phyloP scores from a whole-genome alignment of 2,888 invertebrate species.

The Cyrtodaria siliqua region DNA sequence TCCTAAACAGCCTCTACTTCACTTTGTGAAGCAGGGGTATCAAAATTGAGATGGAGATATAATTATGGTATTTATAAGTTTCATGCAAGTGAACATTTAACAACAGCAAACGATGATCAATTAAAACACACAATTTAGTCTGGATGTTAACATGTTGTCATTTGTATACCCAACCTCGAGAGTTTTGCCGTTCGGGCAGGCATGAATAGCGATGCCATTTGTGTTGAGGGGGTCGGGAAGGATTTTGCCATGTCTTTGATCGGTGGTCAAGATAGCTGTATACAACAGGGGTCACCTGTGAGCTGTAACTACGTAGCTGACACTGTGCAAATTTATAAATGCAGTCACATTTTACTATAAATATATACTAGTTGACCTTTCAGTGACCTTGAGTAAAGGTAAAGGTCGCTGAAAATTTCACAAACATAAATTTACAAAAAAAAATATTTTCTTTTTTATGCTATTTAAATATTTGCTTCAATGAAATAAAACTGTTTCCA shows the following conservation, averaged over 20 bases:
- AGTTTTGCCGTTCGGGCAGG: conserved; percentile 22
- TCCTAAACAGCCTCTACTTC: too few species aligned
- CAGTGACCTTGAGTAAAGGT: conserved; percentile 3
- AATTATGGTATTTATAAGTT: too few species aligned
- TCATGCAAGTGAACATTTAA: too few species aligned
- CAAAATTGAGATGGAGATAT: too few species aligned
- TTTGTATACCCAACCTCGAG: background rate
- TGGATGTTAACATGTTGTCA: too few species aligned
- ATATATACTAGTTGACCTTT: background rate
- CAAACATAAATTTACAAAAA: too few species aligned
- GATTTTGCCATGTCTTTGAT: conserved; percentile 32
- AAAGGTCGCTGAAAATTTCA: background rate
- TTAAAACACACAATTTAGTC: too few species aligned
- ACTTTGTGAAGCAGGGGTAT: too few species aligned
- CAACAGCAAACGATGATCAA: too few species aligned
- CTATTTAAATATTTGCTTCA: background rate
- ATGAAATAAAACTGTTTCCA: too few species aligned
- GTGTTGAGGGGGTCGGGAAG: conserved; percentile 5
- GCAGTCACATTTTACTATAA: background rate
- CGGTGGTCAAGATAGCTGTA: conserved; percentile 38
- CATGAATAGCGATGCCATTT: conserved; percentile 31
- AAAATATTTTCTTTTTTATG: too few species aligned
- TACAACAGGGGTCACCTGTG: conserved; percentile 18
- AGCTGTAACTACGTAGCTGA: conserved; percentile 30
- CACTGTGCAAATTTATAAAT: conserved; percentile 8